Base-by-base conservation (phyloP, 35 echinoderm and acorn worm genomes). In the Hemicentrotus pulcherrimus region DNA sequence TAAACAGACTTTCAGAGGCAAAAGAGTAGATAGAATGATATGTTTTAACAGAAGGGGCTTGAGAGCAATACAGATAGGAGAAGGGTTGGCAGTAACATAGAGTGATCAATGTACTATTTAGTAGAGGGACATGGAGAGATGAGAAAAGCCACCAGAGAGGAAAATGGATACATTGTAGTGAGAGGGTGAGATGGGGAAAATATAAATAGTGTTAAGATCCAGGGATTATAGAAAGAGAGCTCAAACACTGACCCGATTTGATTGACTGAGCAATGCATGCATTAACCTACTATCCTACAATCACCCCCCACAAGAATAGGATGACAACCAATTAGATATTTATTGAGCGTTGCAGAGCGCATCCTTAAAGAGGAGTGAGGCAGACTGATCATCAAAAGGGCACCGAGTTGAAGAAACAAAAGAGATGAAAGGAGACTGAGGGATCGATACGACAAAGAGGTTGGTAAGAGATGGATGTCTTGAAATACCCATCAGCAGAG, bases 301-400 rank as follows among this genome's bases (percentile, higher is more conserved):
- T 33, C 88, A 90, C 46, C 88, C 30, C 70, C 88, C 88, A 45
- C 32, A 90, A 90, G 88, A 90, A 33, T 24, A 33, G 88, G 88
- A 90, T 47, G 65, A 78, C 65, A 78, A 90, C 88, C 32, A 90
- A 90, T 90, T 90, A 90, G 32, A 90, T 33, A 90, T 90, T 90
- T 33, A 90, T 90, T 45, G 32, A 90, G 46, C 15, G 32, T 90
- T 90, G 5, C 46, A 22, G 88, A 90, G 88, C 46, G 88, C 46
- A 47, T 33, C 88, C 46, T 32, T 90, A 90, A 90, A 90, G 46
- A 90, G 88, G 88, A 90, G 88, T 41, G 88, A 10, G 31, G 24
- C 88, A 90, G 88, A 90, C 32, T 45, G 88, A 90, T 45, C 32
- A 9, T 15, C 12, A 90, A 47, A 90, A 47, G 88, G 88, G 46